Evolutionary conservation across 2,888 invertebrate genomes (phyloP), one percentile per base, ranked within the genome.

Genomic region (Cordylochernes scorpioides): DNA sequence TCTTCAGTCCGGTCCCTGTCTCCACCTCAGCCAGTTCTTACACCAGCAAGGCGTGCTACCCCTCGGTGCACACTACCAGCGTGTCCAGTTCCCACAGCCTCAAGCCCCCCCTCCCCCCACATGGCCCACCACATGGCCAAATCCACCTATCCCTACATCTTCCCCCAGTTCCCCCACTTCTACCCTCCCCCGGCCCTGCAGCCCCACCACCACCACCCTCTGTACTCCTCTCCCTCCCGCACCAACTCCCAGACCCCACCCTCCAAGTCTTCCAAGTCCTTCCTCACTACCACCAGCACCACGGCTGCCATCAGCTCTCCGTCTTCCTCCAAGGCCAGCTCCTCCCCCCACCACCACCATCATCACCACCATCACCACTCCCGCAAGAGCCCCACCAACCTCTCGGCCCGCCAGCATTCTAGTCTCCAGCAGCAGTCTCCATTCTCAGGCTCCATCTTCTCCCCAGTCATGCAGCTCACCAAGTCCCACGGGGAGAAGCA

Each of bases 1-100:
- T 43, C 29, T 36, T 41, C 33, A 38, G 32, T 26, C 33, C 36
- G 19, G 27, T 26, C 4, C 27, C 32, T n/a, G n/a, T n/a, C n/a
- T n/a, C n/a, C n/a, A n/a, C n/a, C n/a, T n/a, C n/a, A n/a, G n/a
- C 29, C 27, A 7, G 18, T 32, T 15, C 25, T 32, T 5, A 28
- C 33, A 24, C 31, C 29, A 7, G 32, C 32, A 19, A 29, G 17
- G 12, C 31, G 29, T 25, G 28, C 35, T 3, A 24, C 35, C 4
- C 28, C 35, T 12, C 32, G 32, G 5, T 28, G 15, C 13, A 35
- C 33, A 17, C 27, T 34, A n/a, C 36, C 33, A 18, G 15, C 28
- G 0, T 30, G 29, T 7, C 22, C n/a, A 14, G 25, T 19, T 26
- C 24, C 22, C 25, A 32, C n/a, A 5, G n/a, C n/a, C n/a, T n/a